A percentile compares a stretch with the other conserved stretches of the same genome.
Conservation (phyloP, 2,113 vertebrate genomes). For the Phycodurus eques region DNA sequence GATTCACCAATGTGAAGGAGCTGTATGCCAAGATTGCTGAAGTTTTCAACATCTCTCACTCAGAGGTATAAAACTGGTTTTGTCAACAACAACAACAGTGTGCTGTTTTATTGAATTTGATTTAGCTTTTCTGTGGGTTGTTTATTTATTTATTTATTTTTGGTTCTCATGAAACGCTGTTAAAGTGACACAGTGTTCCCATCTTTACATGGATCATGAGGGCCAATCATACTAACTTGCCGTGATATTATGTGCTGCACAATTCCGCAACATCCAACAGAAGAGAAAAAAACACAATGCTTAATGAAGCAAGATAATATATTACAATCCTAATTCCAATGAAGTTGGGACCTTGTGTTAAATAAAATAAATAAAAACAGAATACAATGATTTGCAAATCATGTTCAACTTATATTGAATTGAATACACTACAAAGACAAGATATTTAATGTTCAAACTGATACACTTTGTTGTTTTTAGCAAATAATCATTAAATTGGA, state of each 20-base stretch:
- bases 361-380: too few relatives aligned
- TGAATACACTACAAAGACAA: too few relatives aligned
- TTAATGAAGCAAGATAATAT: too few relatives aligned
- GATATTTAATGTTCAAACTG: too few relatives aligned
- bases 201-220: background rate
- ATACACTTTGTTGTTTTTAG: too few relatives aligned
- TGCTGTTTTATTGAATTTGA: background rate
- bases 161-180: background rate
- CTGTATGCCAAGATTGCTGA: conserved; percentile 95
- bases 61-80: conserved; percentile 79
- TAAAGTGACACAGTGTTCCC: background rate
- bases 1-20: conserved; percentile 96
- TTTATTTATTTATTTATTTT: background rate
- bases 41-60: conserved; percentile 90
- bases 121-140: background rate
- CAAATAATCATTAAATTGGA: too few relatives aligned
- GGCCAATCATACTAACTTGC: background rate
- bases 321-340: too few relatives aligned
- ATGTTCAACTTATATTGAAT: too few relatives aligned
- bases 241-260: too few relatives aligned
- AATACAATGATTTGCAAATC: too few relatives aligned
- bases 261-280: background rate
- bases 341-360: too few relatives aligned
- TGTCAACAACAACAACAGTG: background rate
- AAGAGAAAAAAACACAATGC: background rate